Percentiles rank a stretch among this genome's conserved stretches.
These are phyloP conservation scores for Leptopilina syphax DNA, from an alignment of 2,888 invertebrate species.

Conservation along the genomic window DNA sequence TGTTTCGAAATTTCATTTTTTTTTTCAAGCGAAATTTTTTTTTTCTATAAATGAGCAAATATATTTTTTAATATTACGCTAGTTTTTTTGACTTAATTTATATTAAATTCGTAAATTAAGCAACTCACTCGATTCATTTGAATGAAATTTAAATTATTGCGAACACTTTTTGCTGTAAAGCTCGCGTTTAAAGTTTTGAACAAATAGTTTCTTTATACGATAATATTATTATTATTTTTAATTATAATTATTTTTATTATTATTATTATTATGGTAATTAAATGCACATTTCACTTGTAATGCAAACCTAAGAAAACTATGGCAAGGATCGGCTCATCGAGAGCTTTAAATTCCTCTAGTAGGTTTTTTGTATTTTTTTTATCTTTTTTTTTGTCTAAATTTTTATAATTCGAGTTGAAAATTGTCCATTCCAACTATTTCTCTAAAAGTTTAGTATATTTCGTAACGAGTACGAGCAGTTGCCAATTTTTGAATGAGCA, in stretches of 20 bases:
- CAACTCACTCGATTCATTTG: slow-evolving; percentile 29
- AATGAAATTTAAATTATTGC: slow-evolving; percentile 25
- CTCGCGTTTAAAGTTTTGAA: slow-evolving; percentile 50
- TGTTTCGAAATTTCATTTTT: slow-evolving; percentile 4
- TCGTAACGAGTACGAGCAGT: too few relatives aligned
- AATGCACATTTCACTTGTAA: slow-evolving; percentile 25
- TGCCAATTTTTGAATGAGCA: too few relatives aligned
- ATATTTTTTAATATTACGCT: slow-evolving; percentile 33
- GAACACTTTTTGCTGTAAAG: background rate
- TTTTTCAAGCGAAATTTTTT: background rate
- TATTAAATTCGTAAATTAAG: slow-evolving; percentile 41
- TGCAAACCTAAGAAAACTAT: slow-evolving; percentile 54
- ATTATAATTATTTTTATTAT: too few relatives aligned
- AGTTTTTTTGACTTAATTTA: slow-evolving; percentile 32
- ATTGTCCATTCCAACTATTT: background rate
- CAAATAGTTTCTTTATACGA: slow-evolving; percentile 43
- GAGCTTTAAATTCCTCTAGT: slow-evolving; percentile 50
- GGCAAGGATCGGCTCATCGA: slow-evolving; percentile 65
- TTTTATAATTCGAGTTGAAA: background rate
- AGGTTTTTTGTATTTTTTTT: background rate
- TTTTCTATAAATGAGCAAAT: slow-evolving; percentile 31
- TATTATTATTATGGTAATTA: background rate
- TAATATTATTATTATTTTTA: background rate
- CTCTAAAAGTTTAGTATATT: slow-evolving; percentile 14
- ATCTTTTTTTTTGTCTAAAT: slow-evolving; percentile 1